phyloP scores from a whole-genome alignment of 2,888 invertebrate genomes.

The Rhagium mordax region DNA sequence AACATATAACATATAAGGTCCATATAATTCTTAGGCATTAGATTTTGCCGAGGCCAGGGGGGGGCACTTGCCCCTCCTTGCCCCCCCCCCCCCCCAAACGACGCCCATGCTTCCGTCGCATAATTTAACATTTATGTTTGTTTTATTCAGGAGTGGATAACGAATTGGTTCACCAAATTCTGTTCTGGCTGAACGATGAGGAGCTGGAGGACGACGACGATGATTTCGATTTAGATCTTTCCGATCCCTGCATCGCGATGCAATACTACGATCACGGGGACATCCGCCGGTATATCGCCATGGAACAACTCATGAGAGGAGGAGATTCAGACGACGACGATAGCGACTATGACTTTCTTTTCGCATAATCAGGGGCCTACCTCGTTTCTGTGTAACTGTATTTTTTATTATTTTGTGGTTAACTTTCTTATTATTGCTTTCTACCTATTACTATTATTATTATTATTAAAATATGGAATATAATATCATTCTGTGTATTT shows the following conservation, averaged over 20 bases:
- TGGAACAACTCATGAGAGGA: conserved; percentile 36
- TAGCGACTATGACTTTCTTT: conserved; percentile 17
- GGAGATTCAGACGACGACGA: conserved; percentile 16
- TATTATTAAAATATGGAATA: conserved; percentile 16
- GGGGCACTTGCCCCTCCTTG: no score
- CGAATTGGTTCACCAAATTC: conserved; percentile 51
- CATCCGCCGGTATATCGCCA: conserved; percentile 49
- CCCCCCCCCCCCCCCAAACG: no score
- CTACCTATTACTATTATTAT: conserved; percentile 25
- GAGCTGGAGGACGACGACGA: conserved; percentile 40
- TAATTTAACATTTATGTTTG: not conserved
- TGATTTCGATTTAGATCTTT: conserved; percentile 40
- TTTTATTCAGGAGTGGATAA: not conserved
- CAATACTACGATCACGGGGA: conserved; percentile 53
- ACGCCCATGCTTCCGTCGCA: no score
- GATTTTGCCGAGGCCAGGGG: no score
- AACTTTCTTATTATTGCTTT: conserved; percentile 30
- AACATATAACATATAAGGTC: no score
- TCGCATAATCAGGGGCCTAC: not conserved
- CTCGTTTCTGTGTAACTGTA: not conserved
- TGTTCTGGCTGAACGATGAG: conserved; percentile 49
- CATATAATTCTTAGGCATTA: no score
- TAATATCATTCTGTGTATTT: conserved; percentile 30
- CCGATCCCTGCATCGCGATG: conserved; percentile 47
- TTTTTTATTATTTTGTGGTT: not conserved